Conservation (phyloP, 2,797 vertebrate genomes). For the Phyllotis vaccarum region DNA sequence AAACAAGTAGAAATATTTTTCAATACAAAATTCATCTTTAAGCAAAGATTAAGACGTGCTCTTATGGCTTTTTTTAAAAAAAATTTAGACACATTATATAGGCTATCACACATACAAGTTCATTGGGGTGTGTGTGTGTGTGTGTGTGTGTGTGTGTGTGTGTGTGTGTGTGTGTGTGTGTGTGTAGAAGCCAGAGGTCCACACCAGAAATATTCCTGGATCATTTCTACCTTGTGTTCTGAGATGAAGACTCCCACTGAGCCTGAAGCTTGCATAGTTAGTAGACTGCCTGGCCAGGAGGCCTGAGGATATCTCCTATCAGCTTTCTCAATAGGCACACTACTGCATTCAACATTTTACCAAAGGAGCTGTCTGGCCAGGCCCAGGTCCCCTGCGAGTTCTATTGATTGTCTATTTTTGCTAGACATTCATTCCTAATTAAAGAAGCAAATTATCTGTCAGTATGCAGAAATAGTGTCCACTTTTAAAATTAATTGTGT, state of each 20-base stretch:
- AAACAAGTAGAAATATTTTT: neutral
- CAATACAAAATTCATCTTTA: neutral
- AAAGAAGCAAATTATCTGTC: neutral
- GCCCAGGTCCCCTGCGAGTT: neutral
- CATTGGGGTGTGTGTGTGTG: neutral
- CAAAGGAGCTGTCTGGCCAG: neutral
- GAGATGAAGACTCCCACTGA: neutral
- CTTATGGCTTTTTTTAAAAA: neutral
- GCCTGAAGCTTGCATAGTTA: neutral
- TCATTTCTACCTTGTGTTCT: neutral
- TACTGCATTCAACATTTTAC: neutral
- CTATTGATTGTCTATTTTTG: neutral
- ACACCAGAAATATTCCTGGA: neutral
- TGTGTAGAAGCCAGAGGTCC: neutral
- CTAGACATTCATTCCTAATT: neutral
- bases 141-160: neutral
- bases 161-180: neutral
- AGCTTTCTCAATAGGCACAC: neutral
- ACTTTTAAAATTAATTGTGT: conserved; percentile 17
- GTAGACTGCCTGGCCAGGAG: neutral
- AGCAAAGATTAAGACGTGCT: neutral
- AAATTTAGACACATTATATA: neutral
- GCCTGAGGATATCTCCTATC: neutral
- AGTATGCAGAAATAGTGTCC: neutral
- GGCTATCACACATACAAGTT: neutral